Conservation (phyloP, 2,888 invertebrate species). For the Lithodes maja region DNA sequence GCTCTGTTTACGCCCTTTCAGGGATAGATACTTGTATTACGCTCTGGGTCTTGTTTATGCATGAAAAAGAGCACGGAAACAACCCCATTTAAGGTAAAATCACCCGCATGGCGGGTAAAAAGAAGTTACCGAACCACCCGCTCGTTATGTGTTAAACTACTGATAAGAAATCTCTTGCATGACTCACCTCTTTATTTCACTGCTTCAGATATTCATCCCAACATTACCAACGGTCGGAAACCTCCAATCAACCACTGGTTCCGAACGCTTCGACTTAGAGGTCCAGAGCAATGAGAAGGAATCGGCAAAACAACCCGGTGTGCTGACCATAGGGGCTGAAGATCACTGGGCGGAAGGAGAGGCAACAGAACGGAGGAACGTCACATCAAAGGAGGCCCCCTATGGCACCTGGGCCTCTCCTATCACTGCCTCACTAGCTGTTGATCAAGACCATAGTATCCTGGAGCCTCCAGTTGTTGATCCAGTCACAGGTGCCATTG, state of each 20-base stretch:
- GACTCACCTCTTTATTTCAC: no score
- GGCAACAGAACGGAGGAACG: neutral
- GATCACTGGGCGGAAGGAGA: slow-evolving; percentile 4
- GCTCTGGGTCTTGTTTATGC: no score
- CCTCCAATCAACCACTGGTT: neutral
- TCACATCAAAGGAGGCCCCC: slow-evolving; percentile 29
- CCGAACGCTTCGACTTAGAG: slow-evolving; percentile 14
- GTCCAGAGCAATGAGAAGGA: neutral
- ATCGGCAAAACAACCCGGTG: slow-evolving; percentile 7
- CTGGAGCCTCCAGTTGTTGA: slow-evolving; percentile 55
- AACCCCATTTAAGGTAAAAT: no score
- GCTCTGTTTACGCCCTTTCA: no score
- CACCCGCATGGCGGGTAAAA: no score
- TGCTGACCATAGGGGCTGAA: slow-evolving; percentile 34
- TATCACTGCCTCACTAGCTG: slow-evolving; percentile 42
- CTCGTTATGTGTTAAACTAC: no score
- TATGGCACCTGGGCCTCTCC: slow-evolving; percentile 63
- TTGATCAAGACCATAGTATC: neutral
- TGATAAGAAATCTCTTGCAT: no score
- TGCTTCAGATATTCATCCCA: slow-evolving; percentile 43
- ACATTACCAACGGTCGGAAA: slow-evolving; percentile 5
- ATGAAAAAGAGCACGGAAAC: no score
- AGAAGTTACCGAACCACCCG: no score
- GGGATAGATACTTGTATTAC: no score
- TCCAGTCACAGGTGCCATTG: slow-evolving; percentile 48